Evolutionary conservation across 2,113 vertebrate genomes (phyloP).

Genomic region (Takifugu bimaculatus): DNA sequence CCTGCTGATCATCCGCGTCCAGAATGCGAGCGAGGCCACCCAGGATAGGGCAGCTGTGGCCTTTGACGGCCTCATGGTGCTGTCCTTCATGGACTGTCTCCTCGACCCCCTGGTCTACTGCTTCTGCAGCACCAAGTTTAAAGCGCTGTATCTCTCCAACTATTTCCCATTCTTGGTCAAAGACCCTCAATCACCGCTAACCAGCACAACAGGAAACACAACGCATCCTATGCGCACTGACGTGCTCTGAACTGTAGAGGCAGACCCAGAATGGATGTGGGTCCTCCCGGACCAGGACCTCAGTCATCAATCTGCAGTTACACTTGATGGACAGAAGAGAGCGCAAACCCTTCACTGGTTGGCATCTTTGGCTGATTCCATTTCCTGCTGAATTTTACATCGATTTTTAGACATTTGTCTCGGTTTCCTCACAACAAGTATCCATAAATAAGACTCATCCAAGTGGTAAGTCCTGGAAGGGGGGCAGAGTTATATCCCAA

Average conservation of each 20-base stretch:
- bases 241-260: conserved; percentile 25
- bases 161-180: conserved; percentile 64
- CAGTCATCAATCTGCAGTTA: not conserved
- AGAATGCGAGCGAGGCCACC: accelerated
- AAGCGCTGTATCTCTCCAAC: conserved; percentile 60
- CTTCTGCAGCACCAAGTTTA: conserved; percentile 78
- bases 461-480: no score
- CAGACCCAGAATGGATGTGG: no score
- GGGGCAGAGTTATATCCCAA: not conserved
- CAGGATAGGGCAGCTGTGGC: conserved; percentile 50
- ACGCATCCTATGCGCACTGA: not conserved
- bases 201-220: conserved; percentile 21
- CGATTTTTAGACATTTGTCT: no score
- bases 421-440: no score
- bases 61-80: conserved; percentile 73
- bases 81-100: conserved; percentile 78
- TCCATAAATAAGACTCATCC: no score
- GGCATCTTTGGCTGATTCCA: no score
- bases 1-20: conserved; percentile 48
- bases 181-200: not conserved
- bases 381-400: no score
- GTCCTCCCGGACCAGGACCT: no score
- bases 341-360: no score
- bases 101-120: conserved; percentile 78
- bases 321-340: no score